A percentile compares a stretch with the other conserved stretches of the same genome.
Evolutionary conservation across 2,113 vertebrate genomes (phyloP).

Genomic region (Himantopus leucocephalus): DNA sequence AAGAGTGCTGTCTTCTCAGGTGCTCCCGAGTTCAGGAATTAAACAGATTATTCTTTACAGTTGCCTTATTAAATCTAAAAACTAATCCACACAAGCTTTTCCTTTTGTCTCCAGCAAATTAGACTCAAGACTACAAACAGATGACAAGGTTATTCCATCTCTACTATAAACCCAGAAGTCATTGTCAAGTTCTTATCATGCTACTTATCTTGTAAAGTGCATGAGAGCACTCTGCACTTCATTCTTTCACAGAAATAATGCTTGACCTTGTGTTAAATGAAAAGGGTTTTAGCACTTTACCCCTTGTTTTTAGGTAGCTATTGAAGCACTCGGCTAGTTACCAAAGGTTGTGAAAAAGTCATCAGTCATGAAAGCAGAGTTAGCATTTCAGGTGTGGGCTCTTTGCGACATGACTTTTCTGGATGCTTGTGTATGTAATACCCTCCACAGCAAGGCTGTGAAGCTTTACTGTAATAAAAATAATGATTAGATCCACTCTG

Average conservation of each 20-base stretch:
- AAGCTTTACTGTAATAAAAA: background rate
- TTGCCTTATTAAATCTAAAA: background rate
- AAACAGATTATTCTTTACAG: background rate
- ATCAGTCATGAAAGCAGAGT: background rate
- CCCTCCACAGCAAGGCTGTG: background rate
- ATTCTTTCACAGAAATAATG: background rate
- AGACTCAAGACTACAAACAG: background rate
- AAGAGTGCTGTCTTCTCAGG: background rate
- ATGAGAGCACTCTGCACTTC: background rate
- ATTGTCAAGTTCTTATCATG: background rate
- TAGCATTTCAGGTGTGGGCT: background rate
- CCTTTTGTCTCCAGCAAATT: background rate
- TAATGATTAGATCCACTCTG: background rate
- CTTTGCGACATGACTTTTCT: background rate
- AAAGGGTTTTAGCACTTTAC: background rate
- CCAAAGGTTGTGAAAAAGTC: background rate
- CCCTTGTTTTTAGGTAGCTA: background rate
- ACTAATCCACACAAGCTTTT: background rate
- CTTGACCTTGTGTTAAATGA: background rate
- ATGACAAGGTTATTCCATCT: background rate
- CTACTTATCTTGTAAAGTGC: background rate
- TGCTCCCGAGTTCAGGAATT: background rate
- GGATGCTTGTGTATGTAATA: background rate
- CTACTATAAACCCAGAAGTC: background rate
- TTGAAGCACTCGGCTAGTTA: background rate